Percentiles rank a stretch among this genome's conserved stretches.
These are phyloP conservation scores for Acanthococcus lagerstroemiae DNA, from an alignment of 2,888 invertebrate genomes.

Conservation along the genomic window DNA sequence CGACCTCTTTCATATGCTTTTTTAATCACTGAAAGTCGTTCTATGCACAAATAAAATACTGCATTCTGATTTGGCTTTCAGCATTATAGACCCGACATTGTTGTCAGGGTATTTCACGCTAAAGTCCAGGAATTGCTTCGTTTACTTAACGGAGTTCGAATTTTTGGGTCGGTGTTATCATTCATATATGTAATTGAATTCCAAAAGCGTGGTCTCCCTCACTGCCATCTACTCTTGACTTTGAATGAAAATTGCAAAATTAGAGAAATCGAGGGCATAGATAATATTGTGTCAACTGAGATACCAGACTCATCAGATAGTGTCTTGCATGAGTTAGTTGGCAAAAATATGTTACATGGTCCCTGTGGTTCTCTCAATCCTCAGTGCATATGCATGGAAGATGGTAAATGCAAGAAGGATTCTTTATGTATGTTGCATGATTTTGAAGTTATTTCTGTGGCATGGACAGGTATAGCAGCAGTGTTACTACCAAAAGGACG, in stretches of 20 bases:
- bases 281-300: constrained; percentile 20
- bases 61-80: too few relatives aligned
- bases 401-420: constrained; percentile 12
- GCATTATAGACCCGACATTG: background rate
- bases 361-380: constrained; percentile 28
- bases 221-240: constrained; percentile 26
- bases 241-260: constrained; percentile 19
- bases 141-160: background rate
- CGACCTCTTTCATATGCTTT: too few relatives aligned
- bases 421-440: too few relatives aligned
- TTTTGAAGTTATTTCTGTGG: too few relatives aligned
- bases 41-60: too few relatives aligned
- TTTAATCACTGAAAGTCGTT: too few relatives aligned
- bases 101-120: background rate
- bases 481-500: too few relatives aligned
- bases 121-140: background rate
- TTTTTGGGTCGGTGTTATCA: constrained; percentile 3
- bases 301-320: constrained; percentile 14
- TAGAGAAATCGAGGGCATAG: constrained; percentile 5
- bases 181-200: constrained; percentile 31
- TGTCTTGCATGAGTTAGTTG: constrained; percentile 3
- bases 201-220: constrained; percentile 28
- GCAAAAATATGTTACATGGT: constrained; percentile 24
- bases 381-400: constrained; percentile 9
- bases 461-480: too few relatives aligned